phyloP scores from a whole-genome alignment of 1,140 invertebrate genomes.

The Drosophila insularis region DNA sequence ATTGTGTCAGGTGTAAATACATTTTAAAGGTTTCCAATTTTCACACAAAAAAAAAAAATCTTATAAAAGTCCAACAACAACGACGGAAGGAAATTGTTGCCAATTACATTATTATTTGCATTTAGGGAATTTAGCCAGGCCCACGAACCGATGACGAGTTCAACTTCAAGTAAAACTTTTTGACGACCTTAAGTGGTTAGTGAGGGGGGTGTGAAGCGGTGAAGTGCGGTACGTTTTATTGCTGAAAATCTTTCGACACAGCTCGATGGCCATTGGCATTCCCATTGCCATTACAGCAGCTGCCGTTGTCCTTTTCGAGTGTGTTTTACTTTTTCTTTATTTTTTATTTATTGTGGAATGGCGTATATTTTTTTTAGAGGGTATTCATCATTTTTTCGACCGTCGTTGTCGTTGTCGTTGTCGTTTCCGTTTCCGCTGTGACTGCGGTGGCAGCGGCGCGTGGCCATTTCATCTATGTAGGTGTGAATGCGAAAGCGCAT shows the following conservation, averaged over 20 bases:
- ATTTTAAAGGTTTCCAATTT: slow-evolving; percentile 48
- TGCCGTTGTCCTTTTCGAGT: slow-evolving; percentile 39
- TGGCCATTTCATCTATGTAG: slow-evolving; percentile 27
- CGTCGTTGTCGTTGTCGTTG: slow-evolving; percentile 59
- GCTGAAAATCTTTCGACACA: slow-evolving; percentile 49
- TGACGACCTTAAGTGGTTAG: slow-evolving; percentile 56
- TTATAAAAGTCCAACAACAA: slow-evolving; percentile 53
- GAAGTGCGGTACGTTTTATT: slow-evolving; percentile 45
- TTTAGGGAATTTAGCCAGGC: slow-evolving; percentile 52
- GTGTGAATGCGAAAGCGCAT: slow-evolving; percentile 53
- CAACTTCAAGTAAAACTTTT: slow-evolving; percentile 35
- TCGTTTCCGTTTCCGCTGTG: slow-evolving; percentile 58
- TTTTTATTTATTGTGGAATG: slow-evolving; percentile 11
- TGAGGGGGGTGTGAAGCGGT: neutral
- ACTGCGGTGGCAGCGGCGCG: neutral
- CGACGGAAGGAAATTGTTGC: slow-evolving; percentile 50
- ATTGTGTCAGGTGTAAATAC: slow-evolving; percentile 54
- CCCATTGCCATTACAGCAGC: slow-evolving; percentile 44
- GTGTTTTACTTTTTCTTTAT: slow-evolving; percentile 33
- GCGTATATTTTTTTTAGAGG: neutral
- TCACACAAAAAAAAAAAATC: slow-evolving; percentile 22
- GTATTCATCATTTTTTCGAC: slow-evolving; percentile 72
- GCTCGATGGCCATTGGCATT: slow-evolving; percentile 32
- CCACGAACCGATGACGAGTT: slow-evolving; percentile 3
- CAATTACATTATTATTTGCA: slow-evolving; percentile 77